These are phyloP conservation scores for Hyperoplus immaculatus DNA, from an alignment of 2,797 vertebrate genomes.

Conservation along the genomic window DNA sequence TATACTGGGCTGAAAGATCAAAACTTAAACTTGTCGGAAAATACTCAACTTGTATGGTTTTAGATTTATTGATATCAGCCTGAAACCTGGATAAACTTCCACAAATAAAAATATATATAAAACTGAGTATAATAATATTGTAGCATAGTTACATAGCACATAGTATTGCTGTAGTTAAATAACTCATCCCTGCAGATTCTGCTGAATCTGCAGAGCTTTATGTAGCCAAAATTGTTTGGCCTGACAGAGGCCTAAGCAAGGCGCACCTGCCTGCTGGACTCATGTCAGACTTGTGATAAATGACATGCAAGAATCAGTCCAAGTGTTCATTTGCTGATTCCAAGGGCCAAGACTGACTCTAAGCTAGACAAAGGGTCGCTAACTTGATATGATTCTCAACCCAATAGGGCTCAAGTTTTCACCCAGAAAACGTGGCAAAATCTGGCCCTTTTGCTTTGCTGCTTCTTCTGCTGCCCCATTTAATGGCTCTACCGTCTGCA, in stretches of 20 bases:
- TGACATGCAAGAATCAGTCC: constrained; percentile 15
- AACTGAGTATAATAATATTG: neutral
- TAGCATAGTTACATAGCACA: neutral
- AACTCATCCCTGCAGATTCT: neutral
- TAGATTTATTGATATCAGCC: neutral
- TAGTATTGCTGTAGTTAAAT: constrained; percentile 9
- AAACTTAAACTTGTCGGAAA: neutral
- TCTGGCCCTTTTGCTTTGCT: constrained; percentile 50
- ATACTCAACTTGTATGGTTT: neutral
- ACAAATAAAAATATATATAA: constrained; percentile 4
- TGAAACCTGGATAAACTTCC: neutral
- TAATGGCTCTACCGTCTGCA: constrained; percentile 73
- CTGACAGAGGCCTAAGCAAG: neutral
- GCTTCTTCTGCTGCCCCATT: constrained; percentile 32
- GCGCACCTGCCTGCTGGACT: constrained; percentile 40
- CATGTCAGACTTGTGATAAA: constrained; percentile 29
- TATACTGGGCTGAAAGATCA: too few species aligned
- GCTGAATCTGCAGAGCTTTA: constrained; percentile 2
- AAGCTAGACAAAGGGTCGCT: neutral
- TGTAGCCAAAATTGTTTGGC: constrained; percentile 17
- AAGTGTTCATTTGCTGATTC: constrained; percentile 5
- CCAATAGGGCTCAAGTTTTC: constrained; percentile 3
- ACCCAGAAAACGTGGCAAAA: neutral
- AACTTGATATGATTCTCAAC: constrained; percentile 21
- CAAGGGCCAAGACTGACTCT: constrained; percentile 6